phyloP scores from a whole-genome alignment of 2,113 vertebrate genomes.

The Oxyura jamaicensis region DNA sequence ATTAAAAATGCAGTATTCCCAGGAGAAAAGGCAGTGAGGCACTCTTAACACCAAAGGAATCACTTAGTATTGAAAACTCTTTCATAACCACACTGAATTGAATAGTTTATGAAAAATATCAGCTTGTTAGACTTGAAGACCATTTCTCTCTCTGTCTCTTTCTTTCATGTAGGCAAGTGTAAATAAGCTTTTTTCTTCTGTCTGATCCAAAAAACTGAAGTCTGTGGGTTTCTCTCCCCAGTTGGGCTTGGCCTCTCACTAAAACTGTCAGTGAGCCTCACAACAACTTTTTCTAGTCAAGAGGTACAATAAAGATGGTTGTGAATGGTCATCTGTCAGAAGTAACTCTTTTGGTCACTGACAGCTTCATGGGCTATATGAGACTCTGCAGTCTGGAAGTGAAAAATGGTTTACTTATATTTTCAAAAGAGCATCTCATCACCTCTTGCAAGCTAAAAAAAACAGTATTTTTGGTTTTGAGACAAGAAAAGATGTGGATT shows the following conservation, averaged over 20 bases:
- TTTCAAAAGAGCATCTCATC: not conserved
- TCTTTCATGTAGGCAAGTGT: not conserved
- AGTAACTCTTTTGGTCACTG: not conserved
- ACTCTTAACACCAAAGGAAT: not conserved
- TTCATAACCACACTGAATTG: not conserved
- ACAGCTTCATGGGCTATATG: not conserved
- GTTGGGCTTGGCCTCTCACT: not conserved
- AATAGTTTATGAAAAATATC: not conserved
- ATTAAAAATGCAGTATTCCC: constrained; percentile 40
- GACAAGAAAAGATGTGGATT: not conserved
- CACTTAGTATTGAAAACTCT: not conserved
- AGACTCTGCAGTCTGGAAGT: not conserved
- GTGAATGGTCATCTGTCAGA: not conserved
- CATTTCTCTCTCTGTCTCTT: not conserved
- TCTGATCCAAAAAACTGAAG: not conserved
- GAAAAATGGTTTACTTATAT: not conserved
- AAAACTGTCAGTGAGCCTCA: not conserved
- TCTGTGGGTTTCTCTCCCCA: not conserved
- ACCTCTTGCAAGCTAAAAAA: not conserved
- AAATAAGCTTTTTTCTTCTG: not conserved
- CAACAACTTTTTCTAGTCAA: not conserved
- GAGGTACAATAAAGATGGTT: not conserved
- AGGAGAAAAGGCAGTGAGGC: not conserved
- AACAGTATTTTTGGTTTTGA: not conserved
- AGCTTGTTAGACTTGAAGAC: not conserved